phyloP scores from a whole-genome alignment of 1,140 invertebrate genomes.

The Scaptomyza pallida region DNA sequence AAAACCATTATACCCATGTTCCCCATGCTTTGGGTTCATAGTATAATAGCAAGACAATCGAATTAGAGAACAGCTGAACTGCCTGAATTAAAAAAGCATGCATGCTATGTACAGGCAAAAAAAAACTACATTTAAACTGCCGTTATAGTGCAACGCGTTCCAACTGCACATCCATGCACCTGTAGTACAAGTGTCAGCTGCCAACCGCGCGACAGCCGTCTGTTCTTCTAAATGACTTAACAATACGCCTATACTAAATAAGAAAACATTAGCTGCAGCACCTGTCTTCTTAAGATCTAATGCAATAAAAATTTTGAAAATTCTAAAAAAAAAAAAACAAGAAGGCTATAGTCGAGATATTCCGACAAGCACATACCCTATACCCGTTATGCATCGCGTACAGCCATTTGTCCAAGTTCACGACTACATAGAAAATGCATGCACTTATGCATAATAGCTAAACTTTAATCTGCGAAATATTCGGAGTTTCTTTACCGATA shows the following conservation, averaged over 20 bases:
- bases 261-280: slow-evolving; percentile 29
- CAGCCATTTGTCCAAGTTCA: too few species aligned
- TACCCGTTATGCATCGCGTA: too few species aligned
- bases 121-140: slow-evolving; percentile 5
- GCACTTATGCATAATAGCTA: too few species aligned
- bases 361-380: too few species aligned
- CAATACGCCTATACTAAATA: slow-evolving; percentile 28
- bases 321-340: too few species aligned
- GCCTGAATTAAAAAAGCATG: slow-evolving; percentile 1
- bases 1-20: background rate
- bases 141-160: slow-evolving; percentile 12
- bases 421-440: too few species aligned
- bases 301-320: background rate
- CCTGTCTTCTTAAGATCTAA: slow-evolving; percentile 15
- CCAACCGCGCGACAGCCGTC: slow-evolving; percentile 11
- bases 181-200: slow-evolving; percentile 43
- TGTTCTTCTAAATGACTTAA: slow-evolving; percentile 20
- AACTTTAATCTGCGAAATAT: too few species aligned
- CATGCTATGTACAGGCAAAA: background rate
- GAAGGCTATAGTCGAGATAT: too few species aligned
- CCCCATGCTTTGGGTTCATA: too few species aligned
- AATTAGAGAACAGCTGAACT: slow-evolving; percentile 7
- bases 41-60: slow-evolving; percentile 29
- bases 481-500: too few species aligned
- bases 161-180: slow-evolving; percentile 35